These are phyloP conservation scores for Acrobasis repandana DNA, from an alignment of 2,888 invertebrate genomes.

Conservation along the genomic window DNA sequence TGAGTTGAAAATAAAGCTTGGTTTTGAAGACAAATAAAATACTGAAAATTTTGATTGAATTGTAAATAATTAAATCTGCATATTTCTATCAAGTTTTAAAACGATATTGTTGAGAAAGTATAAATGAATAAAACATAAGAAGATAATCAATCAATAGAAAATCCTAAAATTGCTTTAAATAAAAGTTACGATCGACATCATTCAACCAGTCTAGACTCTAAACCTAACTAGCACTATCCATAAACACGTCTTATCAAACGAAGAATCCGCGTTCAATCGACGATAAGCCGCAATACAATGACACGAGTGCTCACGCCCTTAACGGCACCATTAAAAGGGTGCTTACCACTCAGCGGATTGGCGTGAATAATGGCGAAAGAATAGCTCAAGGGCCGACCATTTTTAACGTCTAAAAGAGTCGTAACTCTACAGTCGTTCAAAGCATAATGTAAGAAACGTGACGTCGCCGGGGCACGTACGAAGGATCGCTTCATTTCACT, in stretches of 20 bases:
- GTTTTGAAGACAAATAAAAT: no score
- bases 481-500: conserved; percentile 44
- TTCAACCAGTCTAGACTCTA: background rate
- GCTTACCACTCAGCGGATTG: conserved; percentile 63
- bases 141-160: no score
- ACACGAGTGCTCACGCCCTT: conserved; percentile 54
- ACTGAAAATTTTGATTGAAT: no score
- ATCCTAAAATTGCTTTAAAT: no score
- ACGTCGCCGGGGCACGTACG: conserved; percentile 46
- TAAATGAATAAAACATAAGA: no score
- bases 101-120: no score
- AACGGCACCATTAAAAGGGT: conserved; percentile 61
- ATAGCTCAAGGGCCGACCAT: conserved; percentile 59
- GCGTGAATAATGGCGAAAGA: conserved; percentile 68
- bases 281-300: conserved; percentile 57
- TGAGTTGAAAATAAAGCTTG: no score
- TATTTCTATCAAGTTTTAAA: no score
- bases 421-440: conserved; percentile 65
- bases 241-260: background rate
- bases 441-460: conserved; percentile 61
- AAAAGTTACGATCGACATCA: background rate
- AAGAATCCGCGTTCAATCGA: conserved; percentile 20
- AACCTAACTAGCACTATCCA: background rate
- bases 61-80: no score
- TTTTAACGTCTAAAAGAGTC: conserved; percentile 65